Evolutionary conservation across 2,113 vertebrate species (phyloP).

Genomic region (Donacobius atricapilla): DNA sequence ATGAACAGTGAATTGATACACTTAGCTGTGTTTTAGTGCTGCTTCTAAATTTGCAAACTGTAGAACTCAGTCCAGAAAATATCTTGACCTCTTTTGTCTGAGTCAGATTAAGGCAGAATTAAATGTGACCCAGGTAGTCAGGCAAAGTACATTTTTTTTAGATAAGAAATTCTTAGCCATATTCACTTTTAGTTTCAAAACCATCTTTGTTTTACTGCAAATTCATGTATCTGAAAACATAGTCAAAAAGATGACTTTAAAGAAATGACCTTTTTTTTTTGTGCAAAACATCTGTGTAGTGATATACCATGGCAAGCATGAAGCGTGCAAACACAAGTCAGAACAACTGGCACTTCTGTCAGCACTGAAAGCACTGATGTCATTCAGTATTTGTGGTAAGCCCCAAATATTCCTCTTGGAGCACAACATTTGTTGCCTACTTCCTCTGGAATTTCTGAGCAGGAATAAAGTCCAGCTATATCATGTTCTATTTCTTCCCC

Average conservation of each 20-base stretch:
- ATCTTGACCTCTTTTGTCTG: neutral
- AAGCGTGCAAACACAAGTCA: neutral
- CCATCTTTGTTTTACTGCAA: neutral
- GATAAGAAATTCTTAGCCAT: neutral
- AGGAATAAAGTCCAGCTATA: neutral
- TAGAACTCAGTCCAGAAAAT: neutral
- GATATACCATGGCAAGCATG: neutral
- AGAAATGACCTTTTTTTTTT: neutral
- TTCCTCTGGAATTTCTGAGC: slow-evolving; percentile 20
- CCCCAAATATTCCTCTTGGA: slow-evolving; percentile 2
- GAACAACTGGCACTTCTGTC: slow-evolving; percentile 39
- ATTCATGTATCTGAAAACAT: neutral
- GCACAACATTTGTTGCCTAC: slow-evolving; percentile 27
- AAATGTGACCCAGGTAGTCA: neutral
- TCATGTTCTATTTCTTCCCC: neutral
- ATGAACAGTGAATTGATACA: neutral
- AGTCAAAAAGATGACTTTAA: neutral
- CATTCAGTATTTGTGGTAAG: slow-evolving; percentile 31
- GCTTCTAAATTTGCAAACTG: neutral
- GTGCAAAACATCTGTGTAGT: slow-evolving; percentile 1
- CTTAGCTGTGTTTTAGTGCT: neutral
- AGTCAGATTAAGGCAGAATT: neutral
- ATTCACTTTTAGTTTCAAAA: neutral
- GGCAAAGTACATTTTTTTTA: neutral
- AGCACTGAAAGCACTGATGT: slow-evolving; percentile 1